A percentile compares a stretch with the other conserved stretches of the same genome.
Conservation (phyloP, 35 echinoderm and acorn worm genomes). For the Hemicentrotus pulcherrimus region DNA sequence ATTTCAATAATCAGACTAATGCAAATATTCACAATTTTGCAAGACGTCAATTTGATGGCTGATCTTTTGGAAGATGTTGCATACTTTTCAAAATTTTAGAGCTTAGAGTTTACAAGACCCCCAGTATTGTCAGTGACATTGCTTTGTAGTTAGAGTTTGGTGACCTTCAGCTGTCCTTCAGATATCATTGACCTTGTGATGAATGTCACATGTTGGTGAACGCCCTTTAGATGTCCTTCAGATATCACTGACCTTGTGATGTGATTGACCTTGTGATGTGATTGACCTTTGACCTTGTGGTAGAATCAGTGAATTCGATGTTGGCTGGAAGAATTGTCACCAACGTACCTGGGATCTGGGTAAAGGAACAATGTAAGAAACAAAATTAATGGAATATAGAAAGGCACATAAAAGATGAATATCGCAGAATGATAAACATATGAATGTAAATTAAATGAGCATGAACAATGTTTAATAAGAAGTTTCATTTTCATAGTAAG, state of each 20-base stretch:
- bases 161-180: not conserved
- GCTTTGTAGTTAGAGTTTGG: not conserved
- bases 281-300: not conserved
- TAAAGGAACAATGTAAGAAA: not conserved
- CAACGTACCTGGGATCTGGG: conserved; percentile 1
- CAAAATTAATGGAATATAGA: not conserved
- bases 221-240: no score
- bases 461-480: no score
- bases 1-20: not conserved
- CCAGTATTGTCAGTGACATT: not conserved
- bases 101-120: not conserved
- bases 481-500: no score
- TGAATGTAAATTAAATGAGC: no score
- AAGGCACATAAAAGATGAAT: no score
- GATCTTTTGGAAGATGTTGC: not conserved
- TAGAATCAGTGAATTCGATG: conserved; percentile 17
- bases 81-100: not conserved
- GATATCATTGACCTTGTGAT: not conserved
- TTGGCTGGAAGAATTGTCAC: conserved; percentile 7
- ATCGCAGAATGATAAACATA: no score
- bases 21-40: no score
- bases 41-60: not conserved
- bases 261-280: no score
- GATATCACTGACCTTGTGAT: no score
- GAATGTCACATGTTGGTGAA: not conserved